Base-by-base conservation (phyloP, 1,140 invertebrate species). In the Drosophila parabipectinata region DNA sequence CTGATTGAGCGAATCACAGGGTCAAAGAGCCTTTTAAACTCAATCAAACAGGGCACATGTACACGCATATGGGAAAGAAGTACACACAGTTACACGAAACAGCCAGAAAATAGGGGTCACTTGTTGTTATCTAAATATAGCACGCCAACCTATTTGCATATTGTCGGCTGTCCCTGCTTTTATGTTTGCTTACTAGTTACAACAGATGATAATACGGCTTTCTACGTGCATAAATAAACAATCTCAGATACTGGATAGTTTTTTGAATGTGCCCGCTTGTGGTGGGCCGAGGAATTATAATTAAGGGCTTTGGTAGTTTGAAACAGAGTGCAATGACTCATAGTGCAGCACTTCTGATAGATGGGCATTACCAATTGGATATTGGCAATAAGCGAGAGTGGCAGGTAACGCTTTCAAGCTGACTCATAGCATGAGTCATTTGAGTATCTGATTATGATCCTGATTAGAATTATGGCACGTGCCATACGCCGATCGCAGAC, bases 1-100 rank as follows among this genome's bases (percentile, higher is more conserved):
- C 34, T 72, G 66, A 82, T 83, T 83, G 80, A 60, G 14, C 53
- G 47, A 83, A 82, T 79, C 47, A 82, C 68, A 34, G 64, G 52
- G 67, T 71, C 66, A 69, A 69, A 69, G 66, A 21, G 63, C 52
- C 45, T 67, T 37, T 69, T 54, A 54, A 62, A 62, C 26, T 69
- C n/a, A 69, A 69, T 69, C 67, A 44, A 69, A 47, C 30, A 45
- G 12, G 26, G 26, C 41, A 26, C 30, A 51, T 47, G 45, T 18
- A 24, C 45, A 44, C 44, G 52, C 66, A 68, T 30, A 15, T 48
- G 18, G 1, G 9, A 68, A 68, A 55, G 28, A 67, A 52, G 48
- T 30, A 18, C 66, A 32, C 21, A 21, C 21, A 21, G 28, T 48
- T 56, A 32, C 63, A 69, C 26, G 37, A 30, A 45, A 39, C 54